Percentiles rank a stretch among this genome's conserved stretches.
Conservation (phyloP, 2,888 invertebrate genomes). For the Eupithecia subfuscata region DNA sequence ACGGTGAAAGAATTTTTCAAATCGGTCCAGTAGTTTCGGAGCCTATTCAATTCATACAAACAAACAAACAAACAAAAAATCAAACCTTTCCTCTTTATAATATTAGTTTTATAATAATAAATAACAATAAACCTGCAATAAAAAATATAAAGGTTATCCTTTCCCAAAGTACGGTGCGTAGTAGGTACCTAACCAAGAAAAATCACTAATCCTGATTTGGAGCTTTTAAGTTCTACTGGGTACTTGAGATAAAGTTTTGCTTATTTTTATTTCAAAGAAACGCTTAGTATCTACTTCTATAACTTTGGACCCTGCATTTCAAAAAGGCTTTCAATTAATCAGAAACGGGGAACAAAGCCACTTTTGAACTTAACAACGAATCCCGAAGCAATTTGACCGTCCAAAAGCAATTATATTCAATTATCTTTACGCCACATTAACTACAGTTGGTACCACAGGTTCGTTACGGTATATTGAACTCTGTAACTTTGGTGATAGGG, state of each 20-base stretch:
- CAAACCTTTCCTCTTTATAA: too few species aligned
- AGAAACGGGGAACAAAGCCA: conserved; percentile 29
- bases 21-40: too few species aligned
- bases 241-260: background rate
- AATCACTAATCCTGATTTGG: background rate
- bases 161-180: background rate
- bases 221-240: background rate
- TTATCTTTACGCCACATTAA: conserved; percentile 61
- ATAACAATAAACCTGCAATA: too few species aligned
- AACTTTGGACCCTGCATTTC: background rate
- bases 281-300: background rate
- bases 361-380: conserved; percentile 46
- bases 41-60: too few species aligned
- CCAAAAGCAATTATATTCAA: conserved; percentile 64
- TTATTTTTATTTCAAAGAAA: background rate
- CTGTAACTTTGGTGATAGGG: conserved; percentile 36
- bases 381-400: conserved; percentile 47
- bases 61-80: too few species aligned
- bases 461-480: conserved; percentile 41
- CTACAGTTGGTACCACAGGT: conserved; percentile 49
- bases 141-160: too few species aligned
- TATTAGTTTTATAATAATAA: too few species aligned
- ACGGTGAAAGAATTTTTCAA: too few species aligned
- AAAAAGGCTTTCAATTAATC: conserved; percentile 34
- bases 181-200: background rate